Conservation (phyloP, 2,888 invertebrate genomes). For the Xestoiulus laeticollis region DNA sequence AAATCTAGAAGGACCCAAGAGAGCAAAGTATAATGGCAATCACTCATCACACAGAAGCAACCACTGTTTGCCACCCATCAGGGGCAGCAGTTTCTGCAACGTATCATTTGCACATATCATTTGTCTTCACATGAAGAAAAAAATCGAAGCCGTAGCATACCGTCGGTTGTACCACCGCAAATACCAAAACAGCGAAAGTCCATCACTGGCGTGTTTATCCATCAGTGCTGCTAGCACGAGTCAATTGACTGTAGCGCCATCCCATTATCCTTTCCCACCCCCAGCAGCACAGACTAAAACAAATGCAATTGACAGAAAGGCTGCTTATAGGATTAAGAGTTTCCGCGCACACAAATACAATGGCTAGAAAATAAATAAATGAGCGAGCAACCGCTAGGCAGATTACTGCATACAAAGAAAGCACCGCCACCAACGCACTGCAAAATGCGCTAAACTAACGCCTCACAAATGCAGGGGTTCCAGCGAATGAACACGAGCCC, state of each 20-base stretch:
- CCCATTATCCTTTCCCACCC: neutral
- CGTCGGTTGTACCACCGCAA: neutral
- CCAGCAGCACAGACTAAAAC: neutral
- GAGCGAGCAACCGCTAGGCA: slow-evolving; percentile 23
- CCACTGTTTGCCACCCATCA: neutral
- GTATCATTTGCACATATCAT: too few relatives aligned
- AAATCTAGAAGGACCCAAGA: too few relatives aligned
- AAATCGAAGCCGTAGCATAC: too few relatives aligned
- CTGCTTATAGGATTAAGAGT: slow-evolving; percentile 28
- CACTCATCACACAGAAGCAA: neutral
- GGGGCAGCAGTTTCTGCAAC: neutral
- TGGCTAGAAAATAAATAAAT: neutral
- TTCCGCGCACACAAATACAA: neutral
- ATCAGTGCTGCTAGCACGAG: neutral
- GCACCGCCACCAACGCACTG: neutral
- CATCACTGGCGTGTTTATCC: neutral
- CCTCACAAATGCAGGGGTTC: neutral
- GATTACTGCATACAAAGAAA: neutral
- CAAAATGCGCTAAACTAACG: slow-evolving; percentile 14
- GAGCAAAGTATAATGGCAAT: neutral
- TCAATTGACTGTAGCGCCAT: neutral
- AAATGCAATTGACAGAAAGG: slow-evolving; percentile 39
- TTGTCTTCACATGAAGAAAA: too few relatives aligned
- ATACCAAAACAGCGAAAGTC: neutral
- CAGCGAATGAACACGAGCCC: neutral